phyloP scores from a whole-genome alignment of 2,113 vertebrate genomes.

The Halichoeres trimaculatus region DNA sequence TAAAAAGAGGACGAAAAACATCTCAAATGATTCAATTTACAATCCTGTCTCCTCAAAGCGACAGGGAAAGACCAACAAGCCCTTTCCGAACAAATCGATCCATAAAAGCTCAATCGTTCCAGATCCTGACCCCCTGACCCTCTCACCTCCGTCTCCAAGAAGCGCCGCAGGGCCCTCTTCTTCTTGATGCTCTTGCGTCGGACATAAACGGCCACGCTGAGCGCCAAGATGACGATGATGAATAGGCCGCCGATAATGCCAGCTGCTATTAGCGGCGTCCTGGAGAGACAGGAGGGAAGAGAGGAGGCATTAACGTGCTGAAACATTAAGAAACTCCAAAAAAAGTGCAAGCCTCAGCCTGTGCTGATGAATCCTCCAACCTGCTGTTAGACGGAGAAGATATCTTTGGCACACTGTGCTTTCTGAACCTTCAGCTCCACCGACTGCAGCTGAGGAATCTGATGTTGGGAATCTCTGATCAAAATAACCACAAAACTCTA shows the following conservation, averaged over 20 bases:
- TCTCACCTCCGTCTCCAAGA: slow-evolving; percentile 96
- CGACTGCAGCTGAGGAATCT: background rate
- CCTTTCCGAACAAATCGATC: background rate
- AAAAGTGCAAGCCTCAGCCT: slow-evolving; percentile 43
- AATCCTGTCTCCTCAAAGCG: background rate
- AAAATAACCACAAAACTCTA: background rate
- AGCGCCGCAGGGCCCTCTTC: slow-evolving; percentile 93
- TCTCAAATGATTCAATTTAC: background rate
- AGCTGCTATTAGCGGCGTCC: slow-evolving; percentile 95
- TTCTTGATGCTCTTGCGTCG: slow-evolving; percentile 97
- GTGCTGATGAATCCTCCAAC: slow-evolving; percentile 5
- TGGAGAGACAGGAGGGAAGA: slow-evolving; percentile 66
- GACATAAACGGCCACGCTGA: slow-evolving; percentile 91
- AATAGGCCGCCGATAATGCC: slow-evolving; percentile 94
- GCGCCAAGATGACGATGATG: slow-evolving; percentile 91
- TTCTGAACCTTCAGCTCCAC: background rate
- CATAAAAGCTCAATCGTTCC: too few species aligned
- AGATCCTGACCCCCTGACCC: background rate
- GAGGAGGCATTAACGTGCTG: slow-evolving; percentile 16
- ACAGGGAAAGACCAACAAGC: background rate
- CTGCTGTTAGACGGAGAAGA: slow-evolving; percentile 7
- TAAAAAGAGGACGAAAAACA: background rate
- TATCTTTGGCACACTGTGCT: background rate
- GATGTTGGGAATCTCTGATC: background rate
- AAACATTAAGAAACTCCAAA: slow-evolving; percentile 42